These are phyloP conservation scores for Balearica regulorum DNA, from an alignment of 2,797 vertebrate genomes.

Conservation along the genomic window DNA sequence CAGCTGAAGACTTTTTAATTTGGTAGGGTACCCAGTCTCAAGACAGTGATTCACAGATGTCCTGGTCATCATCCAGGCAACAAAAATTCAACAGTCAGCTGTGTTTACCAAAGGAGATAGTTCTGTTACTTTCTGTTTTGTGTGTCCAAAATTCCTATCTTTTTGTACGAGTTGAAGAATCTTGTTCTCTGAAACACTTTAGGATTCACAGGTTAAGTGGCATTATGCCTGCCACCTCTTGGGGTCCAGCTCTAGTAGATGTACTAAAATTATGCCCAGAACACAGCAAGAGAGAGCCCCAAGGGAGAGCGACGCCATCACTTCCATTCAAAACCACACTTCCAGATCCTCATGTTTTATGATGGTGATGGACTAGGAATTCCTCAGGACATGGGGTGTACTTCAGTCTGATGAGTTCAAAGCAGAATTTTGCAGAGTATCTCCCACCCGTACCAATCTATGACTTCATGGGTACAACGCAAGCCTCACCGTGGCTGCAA, in stretches of 20 bases:
- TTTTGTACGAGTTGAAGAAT: not conserved
- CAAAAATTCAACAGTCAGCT: not conserved
- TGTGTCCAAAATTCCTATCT: not conserved
- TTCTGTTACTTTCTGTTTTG: not conserved
- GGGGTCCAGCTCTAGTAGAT: not conserved
- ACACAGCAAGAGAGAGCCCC: not conserved
- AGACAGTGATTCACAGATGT: not conserved
- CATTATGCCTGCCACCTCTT: not conserved
- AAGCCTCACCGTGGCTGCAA: not conserved
- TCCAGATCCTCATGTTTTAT: not conserved
- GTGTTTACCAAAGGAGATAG: not conserved
- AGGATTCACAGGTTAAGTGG: not conserved
- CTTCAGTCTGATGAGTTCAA: not conserved
- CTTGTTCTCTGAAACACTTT: not conserved
- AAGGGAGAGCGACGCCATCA: not conserved
- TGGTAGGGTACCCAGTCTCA: not conserved
- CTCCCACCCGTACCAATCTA: not conserved
- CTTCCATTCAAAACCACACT: not conserved
- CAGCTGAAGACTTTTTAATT: not conserved
- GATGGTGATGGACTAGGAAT: not conserved
- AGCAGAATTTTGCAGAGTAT: not conserved
- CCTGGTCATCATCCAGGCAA: not conserved
- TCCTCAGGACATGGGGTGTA: not conserved
- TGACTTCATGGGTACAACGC: not conserved
- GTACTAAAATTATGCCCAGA: not conserved